These are phyloP conservation scores for Craseonycteris thonglongyai DNA, from an alignment of 2,113 vertebrate species.

Conservation along the genomic window DNA sequence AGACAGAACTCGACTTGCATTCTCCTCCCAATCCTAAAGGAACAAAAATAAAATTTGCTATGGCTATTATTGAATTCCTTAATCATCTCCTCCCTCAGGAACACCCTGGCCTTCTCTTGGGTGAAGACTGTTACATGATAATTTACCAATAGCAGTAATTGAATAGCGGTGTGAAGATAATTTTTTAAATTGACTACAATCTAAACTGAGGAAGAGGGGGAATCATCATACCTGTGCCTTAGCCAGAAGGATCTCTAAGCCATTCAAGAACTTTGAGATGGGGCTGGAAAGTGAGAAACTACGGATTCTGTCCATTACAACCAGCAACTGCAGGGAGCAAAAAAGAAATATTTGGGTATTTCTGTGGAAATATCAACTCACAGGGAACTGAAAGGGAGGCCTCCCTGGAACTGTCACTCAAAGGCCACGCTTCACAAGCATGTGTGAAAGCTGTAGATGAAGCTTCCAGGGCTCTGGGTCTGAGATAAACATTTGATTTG, in stretches of 20 bases:
- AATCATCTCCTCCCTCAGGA: neutral
- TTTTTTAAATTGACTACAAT: neutral
- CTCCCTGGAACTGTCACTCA: neutral
- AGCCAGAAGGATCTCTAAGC: constrained; percentile 93
- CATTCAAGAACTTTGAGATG: constrained; percentile 95
- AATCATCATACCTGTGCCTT: constrained; percentile 90
- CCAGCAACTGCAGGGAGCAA: constrained; percentile 81
- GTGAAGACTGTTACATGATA: neutral
- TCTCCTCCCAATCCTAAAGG: constrained; percentile 95
- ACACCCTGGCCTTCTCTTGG: neutral
- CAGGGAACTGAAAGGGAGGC: neutral
- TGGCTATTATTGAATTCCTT: neutral
- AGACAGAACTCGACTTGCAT: constrained; percentile 89
- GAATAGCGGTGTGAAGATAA: neutral
- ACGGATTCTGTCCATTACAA: constrained; percentile 90
- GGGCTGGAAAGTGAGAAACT: constrained; percentile 92
- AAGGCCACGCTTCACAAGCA: neutral
- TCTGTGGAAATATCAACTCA: neutral
- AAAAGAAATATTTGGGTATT: neutral
- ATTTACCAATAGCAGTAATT: neutral
- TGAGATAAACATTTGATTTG: neutral
- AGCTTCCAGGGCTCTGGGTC: neutral
- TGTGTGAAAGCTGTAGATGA: neutral
- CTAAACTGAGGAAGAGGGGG: neutral
- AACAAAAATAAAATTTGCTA: neutral